Percentiles rank a stretch among this genome's conserved stretches.
Evolutionary conservation across 2,797 vertebrate genomes (phyloP).

Genomic region (Lepus townsendii): DNA sequence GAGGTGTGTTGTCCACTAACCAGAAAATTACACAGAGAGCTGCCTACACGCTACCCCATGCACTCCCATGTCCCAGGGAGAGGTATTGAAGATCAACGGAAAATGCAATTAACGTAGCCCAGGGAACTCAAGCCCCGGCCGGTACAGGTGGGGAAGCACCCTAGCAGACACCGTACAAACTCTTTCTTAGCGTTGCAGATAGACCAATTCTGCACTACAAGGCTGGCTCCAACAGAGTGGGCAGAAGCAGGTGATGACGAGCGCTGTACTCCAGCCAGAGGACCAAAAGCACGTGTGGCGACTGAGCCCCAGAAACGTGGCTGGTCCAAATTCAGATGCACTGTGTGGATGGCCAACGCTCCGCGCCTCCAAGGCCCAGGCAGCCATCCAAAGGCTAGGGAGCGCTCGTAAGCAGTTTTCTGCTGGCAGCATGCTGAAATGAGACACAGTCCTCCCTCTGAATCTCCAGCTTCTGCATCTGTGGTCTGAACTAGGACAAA

Average conservation of each 20-base stretch:
- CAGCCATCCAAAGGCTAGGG: no score
- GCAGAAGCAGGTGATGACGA: neutral
- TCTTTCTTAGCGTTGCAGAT: neutral
- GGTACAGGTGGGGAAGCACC: neutral
- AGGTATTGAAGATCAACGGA: neutral
- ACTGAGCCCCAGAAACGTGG: neutral
- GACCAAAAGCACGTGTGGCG: neutral
- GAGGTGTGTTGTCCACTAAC: neutral
- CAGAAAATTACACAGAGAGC: slow-evolving; percentile 20
- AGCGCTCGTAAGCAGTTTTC: no score
- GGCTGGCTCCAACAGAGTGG: neutral
- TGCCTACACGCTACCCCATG: neutral
- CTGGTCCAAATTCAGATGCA: neutral
- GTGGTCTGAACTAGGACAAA: no score
- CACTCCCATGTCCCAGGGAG: neutral
- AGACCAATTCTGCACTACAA: neutral
- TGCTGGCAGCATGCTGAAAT: no score
- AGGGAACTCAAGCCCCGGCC: neutral
- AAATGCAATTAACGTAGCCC: neutral
- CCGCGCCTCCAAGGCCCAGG: neutral
- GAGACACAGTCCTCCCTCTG: no score
- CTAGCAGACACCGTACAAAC: neutral
- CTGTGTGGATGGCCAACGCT: neutral
- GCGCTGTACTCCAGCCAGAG: neutral
- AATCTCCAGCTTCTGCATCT: no score